A percentile compares a stretch with the other conserved stretches of the same genome.
These are phyloP conservation scores for Porites divaricata DNA, from an alignment of 92 coral and sea anemone genomes.

Conservation along the genomic window DNA sequence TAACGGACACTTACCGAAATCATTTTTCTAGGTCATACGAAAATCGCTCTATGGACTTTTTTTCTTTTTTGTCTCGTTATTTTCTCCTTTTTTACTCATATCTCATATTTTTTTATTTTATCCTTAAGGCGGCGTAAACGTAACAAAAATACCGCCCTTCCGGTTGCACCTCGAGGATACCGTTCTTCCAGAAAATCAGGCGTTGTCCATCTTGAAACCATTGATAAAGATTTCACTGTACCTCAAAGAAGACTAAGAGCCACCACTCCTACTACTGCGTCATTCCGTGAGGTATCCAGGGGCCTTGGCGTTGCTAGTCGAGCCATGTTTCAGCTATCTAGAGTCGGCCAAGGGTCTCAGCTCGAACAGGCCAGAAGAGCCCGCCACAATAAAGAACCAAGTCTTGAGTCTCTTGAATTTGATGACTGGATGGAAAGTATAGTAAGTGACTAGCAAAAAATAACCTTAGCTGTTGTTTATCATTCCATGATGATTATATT, in stretches of 20 bases:
- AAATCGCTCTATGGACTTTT: no score
- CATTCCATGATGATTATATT: neutral
- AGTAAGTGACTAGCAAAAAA: neutral
- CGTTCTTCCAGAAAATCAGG: constrained; percentile 17
- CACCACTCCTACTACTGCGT: neutral
- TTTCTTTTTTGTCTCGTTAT: no score
- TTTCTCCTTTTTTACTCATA: no score
- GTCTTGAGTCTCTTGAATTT: constrained; percentile 9
- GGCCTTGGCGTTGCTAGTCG: constrained; percentile 38
- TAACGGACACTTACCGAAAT: no score
- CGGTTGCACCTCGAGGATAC: neutral
- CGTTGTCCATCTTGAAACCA: constrained; percentile 19
- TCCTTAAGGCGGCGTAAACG: neutral
- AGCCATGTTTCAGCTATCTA: constrained; percentile 38
- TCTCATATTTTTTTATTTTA: no score
- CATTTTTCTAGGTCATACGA: no score
- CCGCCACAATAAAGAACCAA: constrained; percentile 16
- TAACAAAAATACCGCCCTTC: neutral
- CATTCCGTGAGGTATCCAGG: constrained; percentile 32
- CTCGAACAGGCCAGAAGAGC: constrained; percentile 2
- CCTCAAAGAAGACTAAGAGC: constrained; percentile 19
- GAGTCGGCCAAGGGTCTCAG: constrained; percentile 22
- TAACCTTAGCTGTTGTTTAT: neutral
- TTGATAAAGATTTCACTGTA: constrained; percentile 35
- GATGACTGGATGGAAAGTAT: constrained; percentile 40